Base-by-base conservation (phyloP, 2,797 vertebrate genomes). In the Cyclopterus lumpus region DNA sequence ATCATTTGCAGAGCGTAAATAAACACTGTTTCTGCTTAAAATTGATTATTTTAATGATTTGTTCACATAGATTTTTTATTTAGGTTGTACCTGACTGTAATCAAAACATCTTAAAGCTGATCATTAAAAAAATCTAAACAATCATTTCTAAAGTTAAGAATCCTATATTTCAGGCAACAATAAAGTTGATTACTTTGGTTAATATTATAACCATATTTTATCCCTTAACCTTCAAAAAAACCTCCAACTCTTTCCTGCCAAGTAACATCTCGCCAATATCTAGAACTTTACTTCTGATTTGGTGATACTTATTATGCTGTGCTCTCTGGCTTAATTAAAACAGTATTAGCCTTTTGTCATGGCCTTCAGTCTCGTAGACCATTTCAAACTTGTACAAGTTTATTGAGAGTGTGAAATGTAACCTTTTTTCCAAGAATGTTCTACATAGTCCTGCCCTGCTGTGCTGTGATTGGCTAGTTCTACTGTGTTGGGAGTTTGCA, bases 1-100 rank as follows among this genome's bases (percentile, higher is more conserved):
- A 62, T 66, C 2, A 83, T 60, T 72, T 71, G 6, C 51, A 67
- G n/a, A 4, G 63, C 65, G n/a, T 65, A 68, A 44, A 40, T n/a
- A 44, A 67, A 51, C 60, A 54, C 8, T 12, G 12, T 28, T 71
- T 62, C 4, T 54, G 26, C 5, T 46, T 18, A n/a, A 36, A 59
- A 16, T 44, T 1, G 3, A 30, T 55, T 34, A 11, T 49, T 58
- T 30, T 12, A 5, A 65, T 28, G 1, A 22, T 26, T 34, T 16
- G 12, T 53, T 14, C 1, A 44, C 11, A 34, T 4, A 5, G 1
- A 34, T 63, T 42, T 34, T 28, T 26, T 28, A n/a, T 40, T n/a
- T 9, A 5, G 6, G 44, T 48, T 64, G 57, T 36, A 28, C 15
- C 15, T 20, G 3, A 9, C 0, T 34, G 1, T 26, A 6, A 18